These are phyloP conservation scores for Heterochromis multidens DNA, from an alignment of 2,113 vertebrate species.

Conservation along the genomic window DNA sequence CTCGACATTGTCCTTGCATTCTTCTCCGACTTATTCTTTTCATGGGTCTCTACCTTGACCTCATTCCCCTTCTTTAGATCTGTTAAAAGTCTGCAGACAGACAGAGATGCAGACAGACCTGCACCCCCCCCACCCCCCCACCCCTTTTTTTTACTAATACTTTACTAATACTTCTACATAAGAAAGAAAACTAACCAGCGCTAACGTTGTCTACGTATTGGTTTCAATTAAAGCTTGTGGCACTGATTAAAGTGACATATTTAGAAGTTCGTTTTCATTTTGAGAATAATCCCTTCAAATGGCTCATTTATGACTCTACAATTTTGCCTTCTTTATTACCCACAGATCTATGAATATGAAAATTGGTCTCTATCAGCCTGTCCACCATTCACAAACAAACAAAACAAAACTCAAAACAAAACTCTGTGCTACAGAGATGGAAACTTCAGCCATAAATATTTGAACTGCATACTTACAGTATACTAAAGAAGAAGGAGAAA, in stretches of 20 bases:
- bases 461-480: not conserved
- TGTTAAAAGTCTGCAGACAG: not conserved
- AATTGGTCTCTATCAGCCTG: not conserved
- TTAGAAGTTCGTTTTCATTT: not conserved
- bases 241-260: not conserved
- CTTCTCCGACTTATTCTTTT: constrained; percentile 8
- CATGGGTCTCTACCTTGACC: constrained; percentile 37
- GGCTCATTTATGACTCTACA: not conserved
- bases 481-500: not conserved
- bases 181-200: not conserved
- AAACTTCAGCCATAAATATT: no score
- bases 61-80: constrained; percentile 31
- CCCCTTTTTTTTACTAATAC: not conserved
- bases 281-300: not conserved
- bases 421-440: no score
- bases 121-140: not conserved
- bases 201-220: not conserved
- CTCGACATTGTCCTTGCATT: constrained; percentile 21
- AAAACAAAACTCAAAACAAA: no score
- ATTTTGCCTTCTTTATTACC: not conserved
- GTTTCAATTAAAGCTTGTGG: not conserved
- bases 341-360: not conserved
- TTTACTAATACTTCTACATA: not conserved
- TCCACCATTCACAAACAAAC: not conserved
- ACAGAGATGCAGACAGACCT: not conserved